Evolutionary conservation across 2,113 vertebrate species (phyloP).

Genomic region (Hippopotamus amphibius): DNA sequence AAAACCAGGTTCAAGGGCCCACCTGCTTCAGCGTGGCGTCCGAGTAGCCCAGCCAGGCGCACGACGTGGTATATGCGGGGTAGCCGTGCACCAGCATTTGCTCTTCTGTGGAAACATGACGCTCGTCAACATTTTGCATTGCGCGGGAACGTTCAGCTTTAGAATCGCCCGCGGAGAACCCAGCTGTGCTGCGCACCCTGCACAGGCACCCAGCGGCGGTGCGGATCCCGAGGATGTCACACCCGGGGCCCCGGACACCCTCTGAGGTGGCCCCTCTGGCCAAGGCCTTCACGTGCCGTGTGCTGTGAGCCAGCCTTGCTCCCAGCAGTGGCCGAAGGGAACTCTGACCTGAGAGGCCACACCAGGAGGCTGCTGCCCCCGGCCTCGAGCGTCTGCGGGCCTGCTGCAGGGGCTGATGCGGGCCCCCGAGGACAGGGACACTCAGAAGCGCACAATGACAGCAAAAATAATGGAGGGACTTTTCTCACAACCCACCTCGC

Average conservation of each 20-base stretch:
- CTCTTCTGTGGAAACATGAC: constrained; percentile 85
- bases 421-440: background rate
- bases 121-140: background rate
- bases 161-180: background rate
- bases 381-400: background rate
- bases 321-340: background rate
- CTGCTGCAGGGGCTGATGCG: background rate
- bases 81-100: constrained; percentile 88
- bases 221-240: background rate
- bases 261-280: background rate
- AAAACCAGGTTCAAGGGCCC: background rate
- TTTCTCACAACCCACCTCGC: constrained; percentile 83
- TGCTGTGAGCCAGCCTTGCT: background rate
- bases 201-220: background rate
- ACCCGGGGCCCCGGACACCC: background rate
- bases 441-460: background rate
- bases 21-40: constrained; percentile 89
- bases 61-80: constrained; percentile 90
- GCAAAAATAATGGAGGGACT: background rate
- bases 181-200: background rate
- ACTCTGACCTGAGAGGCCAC: background rate
- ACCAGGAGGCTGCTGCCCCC: background rate
- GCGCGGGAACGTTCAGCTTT: background rate
- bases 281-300: background rate
- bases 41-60: constrained; percentile 89